Evolutionary conservation across 2,888 invertebrate species (phyloP).

Genomic region (Leucozona laternaria): DNA sequence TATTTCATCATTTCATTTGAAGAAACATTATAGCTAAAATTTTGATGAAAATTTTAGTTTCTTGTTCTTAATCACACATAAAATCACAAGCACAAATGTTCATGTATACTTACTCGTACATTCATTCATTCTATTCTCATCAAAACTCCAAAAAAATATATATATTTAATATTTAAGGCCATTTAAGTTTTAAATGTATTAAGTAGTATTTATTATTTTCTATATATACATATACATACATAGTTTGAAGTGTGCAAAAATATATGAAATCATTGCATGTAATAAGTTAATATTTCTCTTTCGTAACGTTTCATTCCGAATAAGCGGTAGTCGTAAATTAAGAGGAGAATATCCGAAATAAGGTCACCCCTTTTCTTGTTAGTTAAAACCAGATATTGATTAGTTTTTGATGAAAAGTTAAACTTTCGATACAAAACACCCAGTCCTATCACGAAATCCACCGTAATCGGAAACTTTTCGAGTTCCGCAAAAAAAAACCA

Average conservation of each 20-base stretch:
- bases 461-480: too few relatives aligned
- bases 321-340: too few relatives aligned
- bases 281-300: too few relatives aligned
- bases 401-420: too few relatives aligned
- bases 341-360: too few relatives aligned
- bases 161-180: not conserved
- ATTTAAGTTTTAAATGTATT: not conserved
- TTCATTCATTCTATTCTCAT: conserved; percentile 46
- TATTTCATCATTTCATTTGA: conserved; percentile 66
- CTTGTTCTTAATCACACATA: conserved; percentile 31
- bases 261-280: too few relatives aligned
- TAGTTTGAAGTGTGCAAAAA: not conserved
- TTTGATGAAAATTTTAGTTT: conserved; percentile 48
- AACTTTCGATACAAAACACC: too few relatives aligned
- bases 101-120: conserved; percentile 25
- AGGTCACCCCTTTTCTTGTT: too few relatives aligned
- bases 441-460: too few relatives aligned
- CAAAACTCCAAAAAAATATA: conserved; percentile 42
- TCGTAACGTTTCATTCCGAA: too few relatives aligned
- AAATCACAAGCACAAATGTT: conserved; percentile 24
- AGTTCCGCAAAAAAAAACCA: too few relatives aligned
- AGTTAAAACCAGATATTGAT: too few relatives aligned
- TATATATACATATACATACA: not conserved
- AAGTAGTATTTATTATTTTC: not conserved
- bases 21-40: conserved; percentile 39